Percentiles rank a stretch among this genome's conserved stretches.
Evolutionary conservation across 2,797 vertebrate species (phyloP).

Genomic region (Centropyge bicolor): DNA sequence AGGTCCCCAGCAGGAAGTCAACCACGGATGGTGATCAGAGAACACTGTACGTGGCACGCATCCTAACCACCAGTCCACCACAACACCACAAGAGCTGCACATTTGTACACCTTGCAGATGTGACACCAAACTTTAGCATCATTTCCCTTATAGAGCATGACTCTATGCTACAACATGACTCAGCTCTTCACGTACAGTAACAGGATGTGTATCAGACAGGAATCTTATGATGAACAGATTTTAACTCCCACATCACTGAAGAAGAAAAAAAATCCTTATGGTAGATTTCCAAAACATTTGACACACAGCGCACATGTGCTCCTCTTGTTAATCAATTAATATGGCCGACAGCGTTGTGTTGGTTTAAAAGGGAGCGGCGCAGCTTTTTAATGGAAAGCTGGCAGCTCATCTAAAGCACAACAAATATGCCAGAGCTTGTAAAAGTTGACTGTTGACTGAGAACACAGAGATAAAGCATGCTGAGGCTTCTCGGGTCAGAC

Average conservation of each 20-base stretch:
- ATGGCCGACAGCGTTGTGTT: slow-evolving; percentile 37
- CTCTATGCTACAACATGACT: neutral
- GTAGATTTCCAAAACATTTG: slow-evolving; percentile 43
- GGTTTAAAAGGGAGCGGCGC: slow-evolving; percentile 60
- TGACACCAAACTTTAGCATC: neutral
- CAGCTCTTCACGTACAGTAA: slow-evolving; percentile 12
- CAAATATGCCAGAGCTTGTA: slow-evolving; percentile 70
- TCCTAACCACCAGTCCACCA: neutral
- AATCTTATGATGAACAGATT: slow-evolving; percentile 42
- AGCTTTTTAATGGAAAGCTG: slow-evolving; percentile 75
- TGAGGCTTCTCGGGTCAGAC: slow-evolving; percentile 57
- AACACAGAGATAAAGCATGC: slow-evolving; percentile 69
- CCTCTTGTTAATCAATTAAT: slow-evolving; percentile 61
- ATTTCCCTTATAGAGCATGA: neutral
- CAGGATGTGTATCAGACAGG: neutral
- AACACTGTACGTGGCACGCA: no score
- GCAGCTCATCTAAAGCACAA: slow-evolving; percentile 69
- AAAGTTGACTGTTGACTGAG: slow-evolving; percentile 74
- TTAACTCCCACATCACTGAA: slow-evolving; percentile 11
- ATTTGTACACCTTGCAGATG: neutral
- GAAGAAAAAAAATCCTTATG: neutral
- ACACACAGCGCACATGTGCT: slow-evolving; percentile 43
- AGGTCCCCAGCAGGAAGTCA: neutral
- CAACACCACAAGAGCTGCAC: neutral
- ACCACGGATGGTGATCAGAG: neutral